Percentiles rank a stretch among this genome's conserved stretches.
These are phyloP conservation scores for Synanthedon andrenaeformis DNA, from an alignment of 2,888 invertebrate species.

Conservation along the genomic window DNA sequence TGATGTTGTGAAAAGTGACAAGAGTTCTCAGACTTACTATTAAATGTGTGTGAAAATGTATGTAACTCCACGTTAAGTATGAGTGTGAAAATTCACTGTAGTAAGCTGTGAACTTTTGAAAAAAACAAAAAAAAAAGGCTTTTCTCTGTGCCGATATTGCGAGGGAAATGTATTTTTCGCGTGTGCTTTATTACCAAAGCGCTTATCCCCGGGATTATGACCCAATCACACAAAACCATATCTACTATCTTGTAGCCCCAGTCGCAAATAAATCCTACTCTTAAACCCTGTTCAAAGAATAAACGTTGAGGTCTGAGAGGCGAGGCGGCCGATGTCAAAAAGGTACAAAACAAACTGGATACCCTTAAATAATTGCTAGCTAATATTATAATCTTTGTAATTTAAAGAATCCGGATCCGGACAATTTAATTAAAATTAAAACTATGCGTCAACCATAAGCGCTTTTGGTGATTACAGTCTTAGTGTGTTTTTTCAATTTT, in stretches of 20 bases:
- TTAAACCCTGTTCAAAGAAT: conserved; percentile 40
- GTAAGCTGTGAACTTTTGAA: no score
- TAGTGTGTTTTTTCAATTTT: no score
- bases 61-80: no score
- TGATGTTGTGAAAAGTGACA: no score
- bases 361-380: conserved; percentile 16
- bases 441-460: conserved; percentile 5
- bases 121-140: no score
- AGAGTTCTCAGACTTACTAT: no score
- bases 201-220: conserved; percentile 7
- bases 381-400: conserved; percentile 29
- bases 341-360: conserved; percentile 29
- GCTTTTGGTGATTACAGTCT: no score
- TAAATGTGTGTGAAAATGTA: no score
- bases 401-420: conserved; percentile 28
- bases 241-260: conserved; percentile 26
- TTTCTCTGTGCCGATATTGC: no score
- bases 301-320: conserved; percentile 41
- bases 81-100: no score
- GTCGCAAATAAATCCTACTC: conserved; percentile 47
- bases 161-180: background rate
- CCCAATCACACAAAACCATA: conserved; percentile 37
- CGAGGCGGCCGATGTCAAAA: conserved; percentile 36
- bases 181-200: background rate
- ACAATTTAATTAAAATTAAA: conserved; percentile 26